Evolutionary conservation across 2,797 vertebrate genomes (phyloP), one percentile per base, ranked within the genome.

Genomic region (Microhierax caerulescens): DNA sequence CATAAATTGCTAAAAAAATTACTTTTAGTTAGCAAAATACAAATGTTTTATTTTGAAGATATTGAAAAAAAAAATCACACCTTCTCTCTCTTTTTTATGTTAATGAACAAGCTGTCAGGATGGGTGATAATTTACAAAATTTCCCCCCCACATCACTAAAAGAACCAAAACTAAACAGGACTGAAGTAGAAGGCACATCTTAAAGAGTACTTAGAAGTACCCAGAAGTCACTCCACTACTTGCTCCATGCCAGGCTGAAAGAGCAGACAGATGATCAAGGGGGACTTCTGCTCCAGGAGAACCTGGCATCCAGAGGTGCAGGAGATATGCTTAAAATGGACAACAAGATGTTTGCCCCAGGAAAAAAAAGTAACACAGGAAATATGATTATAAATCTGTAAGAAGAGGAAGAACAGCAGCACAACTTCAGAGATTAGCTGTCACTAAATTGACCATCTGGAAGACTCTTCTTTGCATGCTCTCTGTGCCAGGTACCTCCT

Each of bases 181-280:
- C 2, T 48, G 15, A 61, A n/a, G 25, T 7, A 15, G 13, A 45
- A 3, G 3, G 9, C 0, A 16, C 17, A 78, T 72, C 25, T 47
- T 63, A 41, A 65, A 43, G 10, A 60, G 4, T 1, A 5, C 15
- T 32, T 45, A 37, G 13, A 74, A 89, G 45, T 19, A 53, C 10
- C 4, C 11, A 47, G 28, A 39, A 54, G 3, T 53, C 0, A 21
- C 7, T 69, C 9, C 9, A 21, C 4, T 39, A 20, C 10, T 25
- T 78, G 10, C 24, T 79, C 19, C 23, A 5, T 64, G 30, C 15
- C 17, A 70, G 22, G 28, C 59, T n/a, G 17, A 48, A 76, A 11
- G 4, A 68, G 21, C 30, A 64, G 43, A 11, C 30, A 64, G 43
- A 11, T 22, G 10, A 10, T 59, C 11, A 57, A 37, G 32, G 27